Base-by-base conservation (phyloP, 2,113 vertebrate species). In the Anhinga rufa region DNA sequence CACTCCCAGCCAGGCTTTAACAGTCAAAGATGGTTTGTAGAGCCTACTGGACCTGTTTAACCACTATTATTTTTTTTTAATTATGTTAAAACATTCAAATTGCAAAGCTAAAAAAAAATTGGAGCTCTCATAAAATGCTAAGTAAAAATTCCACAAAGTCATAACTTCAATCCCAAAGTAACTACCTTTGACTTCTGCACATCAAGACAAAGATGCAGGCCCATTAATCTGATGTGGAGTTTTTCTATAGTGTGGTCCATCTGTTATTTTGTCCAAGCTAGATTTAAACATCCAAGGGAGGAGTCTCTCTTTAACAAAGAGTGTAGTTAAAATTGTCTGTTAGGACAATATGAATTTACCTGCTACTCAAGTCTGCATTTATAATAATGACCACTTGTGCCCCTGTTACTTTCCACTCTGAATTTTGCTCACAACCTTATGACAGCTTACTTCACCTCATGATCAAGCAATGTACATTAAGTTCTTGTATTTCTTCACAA, bases 181-280 rank as follows among this genome's bases (percentile, higher is more conserved):
- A 54, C 20, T 44, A 29, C 38, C 49, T 77, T 44, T 49, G 65
- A 60, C 9, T 51, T 26, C n/a, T 74, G n/a, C n/a, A 20, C 5
- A 16, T 21, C 54, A 86, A 72, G 17, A 79, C 12, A 26, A 16
- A 85, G 32, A 42, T 17, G 18, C 14, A 89, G 17, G 31, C n/a
- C 9, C 1, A 0, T 32, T 34, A 44, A 36, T 49, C 12, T 40
- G 24, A n/a, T 6, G 17, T 16, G 34, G 31, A 74, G 15, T 2
- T 78, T 17, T 8, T 34, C 40, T 40, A 10, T 1, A 65, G 40
- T 7, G 13, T 32, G 74, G 16, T 10, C 46, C 44, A 29, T 12
- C 60, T 26, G 38, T 14, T 78, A 54, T 22, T 64, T 51, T 70
- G 40, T 64, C 44, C 28, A 86, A 75, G 22, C 11, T 0, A 51